Evolutionary conservation across 2,797 vertebrate species (phyloP), one percentile per base, ranked within the genome.

Genomic region (Mareca penelope): DNA sequence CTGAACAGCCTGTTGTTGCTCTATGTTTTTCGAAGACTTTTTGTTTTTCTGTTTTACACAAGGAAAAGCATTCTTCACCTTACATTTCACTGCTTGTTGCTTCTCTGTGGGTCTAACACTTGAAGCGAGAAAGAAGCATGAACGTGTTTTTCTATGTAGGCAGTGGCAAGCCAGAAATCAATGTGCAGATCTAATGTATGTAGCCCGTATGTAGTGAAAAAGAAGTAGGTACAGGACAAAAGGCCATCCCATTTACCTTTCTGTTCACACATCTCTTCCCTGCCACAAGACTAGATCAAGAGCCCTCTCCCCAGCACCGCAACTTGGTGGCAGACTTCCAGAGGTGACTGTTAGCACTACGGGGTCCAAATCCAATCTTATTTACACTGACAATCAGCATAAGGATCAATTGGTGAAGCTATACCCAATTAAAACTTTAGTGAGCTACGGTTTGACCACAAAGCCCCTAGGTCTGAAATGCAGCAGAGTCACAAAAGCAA

Each of bases 181-280:
- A 19, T 1, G 8, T 1, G 1, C 10, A 33, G 48, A 19, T 56
- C 40, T 72, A 68, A 78, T 0, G 8, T 35, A 11, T 29, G 29
- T 23, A 42, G 35, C 16, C 31, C 7, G 2, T 39, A 14, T 5
- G 53, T 23, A 72, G 53, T 28, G 15, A 63, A 73, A 68, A 68
- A 57, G 37, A 12, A 71, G 42, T n/a, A 26, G 15, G 35, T 44
- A 44, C 1, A 2, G 21, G 28, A 39, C 19, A 56, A 48, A 60
- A 46, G 15, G 19, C 12, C 31, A 29, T 16, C 29, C 15, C 14
- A 59, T 55, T n/a, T 70, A n/a, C 12, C 24, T 29, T 35, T 53
- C 18, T 13, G 40, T 4, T 71, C 7, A 55, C 63, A 10, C 10
- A 29, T 17, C 56, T 56, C 53, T 33, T 73, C 15, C 22, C 46